A percentile compares a stretch with the other conserved stretches of the same genome.
These are phyloP conservation scores for Sisor rabdophorus DNA, from an alignment of 2,113 vertebrate genomes.

Conservation along the genomic window DNA sequence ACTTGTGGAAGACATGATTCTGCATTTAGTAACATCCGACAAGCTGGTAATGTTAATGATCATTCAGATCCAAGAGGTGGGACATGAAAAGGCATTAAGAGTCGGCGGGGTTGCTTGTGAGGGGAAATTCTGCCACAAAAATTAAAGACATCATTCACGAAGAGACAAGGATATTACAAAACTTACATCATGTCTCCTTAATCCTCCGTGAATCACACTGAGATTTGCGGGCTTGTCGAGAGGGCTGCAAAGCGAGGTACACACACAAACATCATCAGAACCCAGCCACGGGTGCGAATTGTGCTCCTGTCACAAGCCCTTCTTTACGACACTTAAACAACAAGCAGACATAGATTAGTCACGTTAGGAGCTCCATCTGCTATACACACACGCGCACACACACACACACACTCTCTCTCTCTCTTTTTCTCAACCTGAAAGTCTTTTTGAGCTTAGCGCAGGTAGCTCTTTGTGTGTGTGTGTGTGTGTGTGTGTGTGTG, in stretches of 20 bases:
- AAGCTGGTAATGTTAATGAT: conserved; percentile 31
- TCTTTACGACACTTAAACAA: conserved; percentile 55
- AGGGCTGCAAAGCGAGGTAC: conserved; percentile 17
- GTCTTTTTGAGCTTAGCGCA: conserved; percentile 33
- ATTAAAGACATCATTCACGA: conserved; percentile 37
- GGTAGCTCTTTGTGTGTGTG: conserved; percentile 26
- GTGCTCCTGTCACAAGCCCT: conserved; percentile 46
- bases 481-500: too few species aligned
- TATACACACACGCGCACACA: not conserved
- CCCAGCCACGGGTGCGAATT: conserved; percentile 43
- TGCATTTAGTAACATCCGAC: conserved; percentile 32
- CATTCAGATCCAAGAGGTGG: conserved; percentile 26
- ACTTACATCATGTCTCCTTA: conserved; percentile 31
- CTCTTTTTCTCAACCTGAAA: not conserved
- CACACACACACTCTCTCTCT: conserved; percentile 14
- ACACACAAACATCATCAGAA: conserved; percentile 41
- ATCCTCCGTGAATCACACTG: conserved; percentile 35
- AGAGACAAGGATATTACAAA: conserved; percentile 33
- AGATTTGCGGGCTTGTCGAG: conserved; percentile 37
- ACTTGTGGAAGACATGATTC: conserved; percentile 22
- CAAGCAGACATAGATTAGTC: conserved; percentile 58
- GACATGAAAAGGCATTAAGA: conserved; percentile 16
- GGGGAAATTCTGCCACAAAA: conserved; percentile 35
- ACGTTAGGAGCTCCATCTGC: conserved; percentile 49
- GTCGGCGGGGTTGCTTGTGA: conserved; percentile 5